These are phyloP conservation scores for Pachypeltis micranthus DNA, from an alignment of 1,140 invertebrate genomes.

Conservation along the genomic window DNA sequence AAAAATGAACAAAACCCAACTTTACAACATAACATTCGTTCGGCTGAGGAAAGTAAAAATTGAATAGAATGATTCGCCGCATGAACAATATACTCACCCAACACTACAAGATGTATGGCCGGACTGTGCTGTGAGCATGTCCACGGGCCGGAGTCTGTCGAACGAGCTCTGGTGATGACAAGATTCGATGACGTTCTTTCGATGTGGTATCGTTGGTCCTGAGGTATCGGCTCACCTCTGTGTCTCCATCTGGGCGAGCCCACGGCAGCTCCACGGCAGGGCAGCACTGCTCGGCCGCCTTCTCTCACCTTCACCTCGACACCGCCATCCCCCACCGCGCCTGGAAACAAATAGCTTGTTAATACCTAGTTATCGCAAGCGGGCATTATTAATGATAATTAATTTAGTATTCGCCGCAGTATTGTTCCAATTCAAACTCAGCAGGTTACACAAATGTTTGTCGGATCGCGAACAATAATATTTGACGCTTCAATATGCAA, in stretches of 20 bases:
- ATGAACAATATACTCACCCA: conserved; percentile 50
- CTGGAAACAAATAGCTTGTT: conserved; percentile 15
- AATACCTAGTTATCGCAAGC: too few relatives aligned
- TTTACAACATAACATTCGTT: background rate
- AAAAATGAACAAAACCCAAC: background rate
- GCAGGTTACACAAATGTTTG: too few relatives aligned
- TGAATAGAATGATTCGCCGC: too few relatives aligned
- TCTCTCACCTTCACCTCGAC: conserved; percentile 20
- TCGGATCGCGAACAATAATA: too few relatives aligned
- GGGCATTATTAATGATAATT: too few relatives aligned
- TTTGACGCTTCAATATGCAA: too few relatives aligned
- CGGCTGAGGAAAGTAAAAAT: background rate
- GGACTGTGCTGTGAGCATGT: conserved; percentile 49
- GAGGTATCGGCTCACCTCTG: conserved; percentile 37
- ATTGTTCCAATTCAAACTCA: too few relatives aligned
- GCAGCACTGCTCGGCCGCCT: conserved; percentile 18
- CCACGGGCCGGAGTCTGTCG: conserved; percentile 57
- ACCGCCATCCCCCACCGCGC: conserved; percentile 14
- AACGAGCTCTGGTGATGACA: conserved; percentile 51
- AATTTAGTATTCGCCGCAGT: too few relatives aligned
- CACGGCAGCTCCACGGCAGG: background rate
- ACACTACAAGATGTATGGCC: conserved; percentile 50
- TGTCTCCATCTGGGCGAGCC: conserved; percentile 35
- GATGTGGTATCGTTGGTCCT: conserved; percentile 39
- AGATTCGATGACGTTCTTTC: conserved; percentile 44